These are phyloP conservation scores for Tiliqua scincoides DNA, from an alignment of 2,113 vertebrate genomes.

Conservation along the genomic window DNA sequence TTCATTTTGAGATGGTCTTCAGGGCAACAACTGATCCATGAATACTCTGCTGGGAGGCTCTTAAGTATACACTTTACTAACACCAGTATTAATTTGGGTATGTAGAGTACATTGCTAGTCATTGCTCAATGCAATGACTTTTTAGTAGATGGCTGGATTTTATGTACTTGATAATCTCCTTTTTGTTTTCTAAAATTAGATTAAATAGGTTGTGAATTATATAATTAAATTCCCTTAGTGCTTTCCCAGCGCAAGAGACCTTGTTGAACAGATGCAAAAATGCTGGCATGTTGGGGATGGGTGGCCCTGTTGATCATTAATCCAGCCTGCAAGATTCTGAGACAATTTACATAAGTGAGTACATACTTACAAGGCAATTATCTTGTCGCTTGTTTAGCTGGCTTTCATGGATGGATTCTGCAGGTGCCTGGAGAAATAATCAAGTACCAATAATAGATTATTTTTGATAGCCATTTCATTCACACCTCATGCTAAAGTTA, in stretches of 20 bases:
- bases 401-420: background rate
- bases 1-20: conserved; percentile 8
- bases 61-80: conserved; percentile 24
- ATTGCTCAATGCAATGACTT: conserved; percentile 5
- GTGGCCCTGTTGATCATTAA: background rate
- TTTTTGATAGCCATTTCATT: background rate
- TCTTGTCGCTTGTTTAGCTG: background rate
- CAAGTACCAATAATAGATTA: background rate
- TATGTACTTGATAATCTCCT: background rate
- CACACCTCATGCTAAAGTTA: background rate
- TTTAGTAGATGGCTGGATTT: background rate
- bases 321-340: background rate
- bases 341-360: background rate
- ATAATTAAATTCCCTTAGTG: background rate
- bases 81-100: conserved; percentile 7
- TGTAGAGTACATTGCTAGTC: background rate
- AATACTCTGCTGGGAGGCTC: conserved; percentile 13
- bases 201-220: conserved; percentile 8
- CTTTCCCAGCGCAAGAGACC: background rate
- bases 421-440: background rate
- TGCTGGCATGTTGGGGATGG: background rate
- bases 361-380: background rate
- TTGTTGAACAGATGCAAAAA: background rate
- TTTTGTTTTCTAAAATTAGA: background rate
- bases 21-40: conserved; percentile 11